Evolutionary conservation across 2,797 vertebrate genomes (phyloP).

Genomic region (Rhabdophis nuchalis): DNA sequence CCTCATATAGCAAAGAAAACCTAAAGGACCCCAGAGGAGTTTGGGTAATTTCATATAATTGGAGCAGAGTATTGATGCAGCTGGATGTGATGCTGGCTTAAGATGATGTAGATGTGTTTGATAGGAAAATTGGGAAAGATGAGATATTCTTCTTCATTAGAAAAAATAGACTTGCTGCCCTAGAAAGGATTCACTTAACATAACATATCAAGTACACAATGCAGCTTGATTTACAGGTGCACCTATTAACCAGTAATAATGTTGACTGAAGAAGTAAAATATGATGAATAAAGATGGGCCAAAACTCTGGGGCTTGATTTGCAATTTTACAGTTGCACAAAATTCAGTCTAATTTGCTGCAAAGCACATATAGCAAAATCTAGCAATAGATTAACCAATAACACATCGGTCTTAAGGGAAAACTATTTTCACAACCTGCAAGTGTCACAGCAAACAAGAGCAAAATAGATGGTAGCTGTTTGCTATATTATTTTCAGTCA

Average conservation of each 20-base stretch:
- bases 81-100: constrained; percentile 62
- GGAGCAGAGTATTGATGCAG: constrained; percentile 64
- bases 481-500: not conserved
- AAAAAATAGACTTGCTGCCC: constrained; percentile 58
- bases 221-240: constrained; percentile 74
- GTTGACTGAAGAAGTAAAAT: constrained; percentile 65
- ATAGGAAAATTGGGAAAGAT: constrained; percentile 72
- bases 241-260: constrained; percentile 71
- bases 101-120: constrained; percentile 68
- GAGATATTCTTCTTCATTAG: constrained; percentile 71
- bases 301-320: constrained; percentile 57
- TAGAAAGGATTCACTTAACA: constrained; percentile 69
- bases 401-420: constrained; percentile 24
- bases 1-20: constrained; percentile 61
- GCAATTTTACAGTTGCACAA: constrained; percentile 51
- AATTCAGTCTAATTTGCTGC: constrained; percentile 50
- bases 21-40: constrained; percentile 65
- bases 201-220: constrained; percentile 65
- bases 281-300: constrained; percentile 62
- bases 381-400: constrained; percentile 43
- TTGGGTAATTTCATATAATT: constrained; percentile 67
- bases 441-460: constrained; percentile 22
- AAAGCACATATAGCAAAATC: constrained; percentile 34
- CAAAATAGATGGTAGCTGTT: constrained; percentile 21
- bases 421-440: not conserved